Evolutionary conservation across 2,797 vertebrate genomes (phyloP), one percentile per base, ranked within the genome.

Genomic region (Anniella stebbinsi): DNA sequence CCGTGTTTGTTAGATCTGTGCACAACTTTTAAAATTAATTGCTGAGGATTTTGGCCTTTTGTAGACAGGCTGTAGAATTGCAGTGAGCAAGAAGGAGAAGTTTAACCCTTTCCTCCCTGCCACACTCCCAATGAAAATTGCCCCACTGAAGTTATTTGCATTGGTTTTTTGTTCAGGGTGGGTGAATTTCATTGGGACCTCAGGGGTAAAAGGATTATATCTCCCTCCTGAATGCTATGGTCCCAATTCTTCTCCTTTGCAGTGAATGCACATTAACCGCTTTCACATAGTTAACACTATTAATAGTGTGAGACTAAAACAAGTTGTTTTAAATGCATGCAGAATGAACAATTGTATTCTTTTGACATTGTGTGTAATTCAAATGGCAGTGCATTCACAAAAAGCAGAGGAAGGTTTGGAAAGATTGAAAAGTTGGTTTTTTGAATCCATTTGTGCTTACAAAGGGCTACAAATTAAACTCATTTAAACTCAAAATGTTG

Each of bases 1-100:
- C 36, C n/a, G 78, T 9, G 41, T 80, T 33, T 84, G 25, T 51
- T 3, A 45, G 21, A 38, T 66, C 21, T 45, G 1, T 45, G 41
- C 3, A n/a, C 36, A 33, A 2, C 28, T 33, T 85, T 87, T 38
- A 60, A 80, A 90, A 67, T 63, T 72, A 80, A 90, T 76, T 69
- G 8, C 41, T 54, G 6, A 90, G 23, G 41, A 82, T 45, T 11
- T 86, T 8, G 30, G n/a, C 23, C 1, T 69, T n/a, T 66, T 54
- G 25, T 67, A 30, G 54, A 76, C 12, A n/a, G 70, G 38, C 67
- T 76, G 21, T 82, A 21, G 41, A 38, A 73, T 2, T 30, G 38
- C 57, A 69, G 33, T 12, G 36, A 25, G 33, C 13, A 86, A 23
- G 30, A 45, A 80, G 13, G 28, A 80, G 28, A 5, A 41, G 18